Evolutionary conservation across 2,113 vertebrate species (phyloP).

Genomic region (Aegithalos caudatus): DNA sequence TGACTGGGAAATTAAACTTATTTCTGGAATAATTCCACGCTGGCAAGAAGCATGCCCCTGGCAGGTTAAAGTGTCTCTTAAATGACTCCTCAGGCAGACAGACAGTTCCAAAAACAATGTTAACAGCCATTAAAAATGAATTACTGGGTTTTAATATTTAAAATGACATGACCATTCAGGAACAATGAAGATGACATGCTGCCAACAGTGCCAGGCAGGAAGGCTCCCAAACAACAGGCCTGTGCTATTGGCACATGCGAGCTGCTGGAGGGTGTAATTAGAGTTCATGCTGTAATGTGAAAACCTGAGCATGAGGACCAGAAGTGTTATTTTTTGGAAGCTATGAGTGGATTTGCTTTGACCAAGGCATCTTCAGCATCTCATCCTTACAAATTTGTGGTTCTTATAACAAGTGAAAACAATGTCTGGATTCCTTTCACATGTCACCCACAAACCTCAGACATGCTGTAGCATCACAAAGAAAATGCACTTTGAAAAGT

Average conservation of each 20-base stretch:
- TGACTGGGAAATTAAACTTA: slow-evolving; percentile 5
- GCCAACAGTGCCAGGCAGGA: slow-evolving; percentile 2
- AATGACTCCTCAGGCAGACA: slow-evolving; percentile 50
- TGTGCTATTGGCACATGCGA: background rate
- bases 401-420: background rate
- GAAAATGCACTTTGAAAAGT: background rate
- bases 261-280: background rate
- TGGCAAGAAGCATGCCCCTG: slow-evolving; percentile 47
- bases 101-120: slow-evolving; percentile 59
- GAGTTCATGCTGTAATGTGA: background rate
- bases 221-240: background rate
- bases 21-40: slow-evolving; percentile 50
- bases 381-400: background rate
- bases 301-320: background rate
- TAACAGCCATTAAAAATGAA: slow-evolving; percentile 64
- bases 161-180: slow-evolving; percentile 33
- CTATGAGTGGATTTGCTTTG: background rate
- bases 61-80: slow-evolving; percentile 50
- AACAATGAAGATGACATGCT: background rate
- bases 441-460: background rate
- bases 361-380: background rate
- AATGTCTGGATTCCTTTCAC: background rate
- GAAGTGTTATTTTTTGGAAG: background rate
- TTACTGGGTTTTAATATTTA: slow-evolving; percentile 59
- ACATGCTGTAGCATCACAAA: background rate